Evolutionary conservation across 2,888 invertebrate genomes (phyloP).

Genomic region (Eupithecia centaureata): DNA sequence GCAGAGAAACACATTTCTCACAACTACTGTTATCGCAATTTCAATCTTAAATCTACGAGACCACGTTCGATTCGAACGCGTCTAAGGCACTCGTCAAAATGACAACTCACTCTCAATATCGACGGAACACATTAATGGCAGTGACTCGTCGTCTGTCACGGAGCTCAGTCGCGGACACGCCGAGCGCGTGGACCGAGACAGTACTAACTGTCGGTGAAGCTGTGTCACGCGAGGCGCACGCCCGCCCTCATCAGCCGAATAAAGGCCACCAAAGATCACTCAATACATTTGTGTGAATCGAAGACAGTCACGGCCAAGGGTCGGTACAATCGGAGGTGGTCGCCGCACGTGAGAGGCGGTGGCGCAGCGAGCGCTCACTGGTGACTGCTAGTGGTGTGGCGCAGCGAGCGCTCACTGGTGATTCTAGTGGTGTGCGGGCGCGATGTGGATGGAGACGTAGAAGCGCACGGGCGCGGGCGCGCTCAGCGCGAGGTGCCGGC

Average conservation of each 20-base stretch:
- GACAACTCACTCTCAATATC: conserved; percentile 32
- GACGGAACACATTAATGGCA: conserved; percentile 45
- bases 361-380: no score
- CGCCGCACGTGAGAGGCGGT: no score
- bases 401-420: no score
- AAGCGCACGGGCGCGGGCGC: conserved; percentile 68
- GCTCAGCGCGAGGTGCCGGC: conserved; percentile 48
- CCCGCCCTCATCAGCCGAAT: background rate
- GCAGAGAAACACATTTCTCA: conserved; percentile 49
- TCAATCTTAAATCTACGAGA: conserved; percentile 34
- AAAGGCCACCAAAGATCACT: background rate
- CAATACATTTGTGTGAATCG: background rate
- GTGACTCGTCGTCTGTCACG: conserved; percentile 41
- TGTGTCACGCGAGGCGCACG: background rate
- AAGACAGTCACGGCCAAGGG: background rate
- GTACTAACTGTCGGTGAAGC: background rate
- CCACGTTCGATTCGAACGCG: conserved; percentile 30
- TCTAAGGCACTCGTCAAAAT: conserved; percentile 39
- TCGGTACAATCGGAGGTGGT: no score
- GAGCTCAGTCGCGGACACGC: conserved; percentile 20
- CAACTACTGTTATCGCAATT: conserved; percentile 37
- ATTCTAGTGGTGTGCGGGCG: conserved; percentile 42
- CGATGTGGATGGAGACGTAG: conserved; percentile 69
- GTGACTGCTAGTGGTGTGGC: background rate
- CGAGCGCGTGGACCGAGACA: no score